Evolutionary conservation across 2,113 vertebrate species (phyloP), one percentile per base, ranked within the genome.

Genomic region (Labeo rohita): DNA sequence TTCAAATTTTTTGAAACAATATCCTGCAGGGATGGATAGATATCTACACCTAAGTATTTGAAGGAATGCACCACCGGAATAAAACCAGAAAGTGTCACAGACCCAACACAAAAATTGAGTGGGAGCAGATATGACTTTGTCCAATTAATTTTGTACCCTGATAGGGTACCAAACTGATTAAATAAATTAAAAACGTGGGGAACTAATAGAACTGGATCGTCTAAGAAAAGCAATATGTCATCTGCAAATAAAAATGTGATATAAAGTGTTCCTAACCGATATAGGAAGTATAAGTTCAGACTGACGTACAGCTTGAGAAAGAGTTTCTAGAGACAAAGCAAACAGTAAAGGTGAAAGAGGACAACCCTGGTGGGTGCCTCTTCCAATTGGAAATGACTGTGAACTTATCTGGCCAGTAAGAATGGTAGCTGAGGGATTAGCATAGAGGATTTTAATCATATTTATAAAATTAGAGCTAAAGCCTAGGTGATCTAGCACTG

Each of bases 61-160:
- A 68, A 68, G 13, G 28, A 68, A 36, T 68, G 66, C 0, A 75
- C 73, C 18, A 49, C 73, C 0, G 73, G 10, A 13, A 75, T 75
- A 75, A 49, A 47, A 11, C 43, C n/a, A 23, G 45, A 50, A 1
- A 23, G 39, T 39, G 39, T 39, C 28, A 13, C 4, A 15, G 28
- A 68, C 6, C 66, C 34, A 34, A 68, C 66, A 68, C 34, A 36
- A 7, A 75, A 75, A 49, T 75, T 47, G 3, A 75, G 36, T 21
- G 43, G 72, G 18, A 47, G 72, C 16, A 47, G 45, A 47, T 21
- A 74, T 47, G 73, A 75, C 73, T 45, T 75, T 21, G 39, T 47
- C 73, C 73, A 49, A 75, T 75, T 75, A 75, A 49, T 47, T 12
- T 43, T 47, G 49, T 76, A 49, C 34, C 70, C 70, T 21, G 70